A percentile compares a stretch with the other conserved stretches of the same genome.
Evolutionary conservation across 1,140 invertebrate species (phyloP).

Genomic region (Fragariocoptes setiger): DNA sequence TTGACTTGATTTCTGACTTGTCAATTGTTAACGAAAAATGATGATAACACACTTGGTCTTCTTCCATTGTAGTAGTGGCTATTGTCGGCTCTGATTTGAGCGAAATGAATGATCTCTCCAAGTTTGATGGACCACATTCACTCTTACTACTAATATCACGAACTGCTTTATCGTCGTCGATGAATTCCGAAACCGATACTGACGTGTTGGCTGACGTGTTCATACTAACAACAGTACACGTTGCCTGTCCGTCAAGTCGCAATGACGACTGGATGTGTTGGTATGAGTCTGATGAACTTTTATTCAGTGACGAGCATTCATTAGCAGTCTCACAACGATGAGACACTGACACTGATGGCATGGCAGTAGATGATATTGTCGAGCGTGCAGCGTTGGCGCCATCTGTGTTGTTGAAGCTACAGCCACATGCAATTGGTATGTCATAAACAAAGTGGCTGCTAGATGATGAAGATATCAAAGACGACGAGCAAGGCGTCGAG

Average conservation of each 20-base stretch:
- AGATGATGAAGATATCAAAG: no score
- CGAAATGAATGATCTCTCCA: not conserved
- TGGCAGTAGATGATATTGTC: no score
- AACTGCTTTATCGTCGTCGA: not conserved
- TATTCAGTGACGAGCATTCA: no score
- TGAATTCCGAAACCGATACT: not conserved
- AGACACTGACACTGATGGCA: no score
- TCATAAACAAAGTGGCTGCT: no score
- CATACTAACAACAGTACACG: not conserved
- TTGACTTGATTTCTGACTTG: not conserved
- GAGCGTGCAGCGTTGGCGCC: no score
- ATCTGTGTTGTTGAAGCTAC: no score
- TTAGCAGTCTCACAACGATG: no score
- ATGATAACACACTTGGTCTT: not conserved
- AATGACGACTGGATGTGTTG: not conserved
- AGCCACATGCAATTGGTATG: no score
- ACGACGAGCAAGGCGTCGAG: no score
- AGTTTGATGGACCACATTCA: not conserved
- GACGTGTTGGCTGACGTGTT: not conserved
- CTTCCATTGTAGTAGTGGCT: not conserved
- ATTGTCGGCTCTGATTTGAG: not conserved
- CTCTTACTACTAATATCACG: not conserved
- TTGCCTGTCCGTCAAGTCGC: not conserved
- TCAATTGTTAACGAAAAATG: not conserved
- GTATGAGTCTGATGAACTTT: not conserved